A percentile compares a stretch with the other conserved stretches of the same genome.
phyloP scores from a whole-genome alignment of 2,797 vertebrate genomes.

The Masticophis lateralis region DNA sequence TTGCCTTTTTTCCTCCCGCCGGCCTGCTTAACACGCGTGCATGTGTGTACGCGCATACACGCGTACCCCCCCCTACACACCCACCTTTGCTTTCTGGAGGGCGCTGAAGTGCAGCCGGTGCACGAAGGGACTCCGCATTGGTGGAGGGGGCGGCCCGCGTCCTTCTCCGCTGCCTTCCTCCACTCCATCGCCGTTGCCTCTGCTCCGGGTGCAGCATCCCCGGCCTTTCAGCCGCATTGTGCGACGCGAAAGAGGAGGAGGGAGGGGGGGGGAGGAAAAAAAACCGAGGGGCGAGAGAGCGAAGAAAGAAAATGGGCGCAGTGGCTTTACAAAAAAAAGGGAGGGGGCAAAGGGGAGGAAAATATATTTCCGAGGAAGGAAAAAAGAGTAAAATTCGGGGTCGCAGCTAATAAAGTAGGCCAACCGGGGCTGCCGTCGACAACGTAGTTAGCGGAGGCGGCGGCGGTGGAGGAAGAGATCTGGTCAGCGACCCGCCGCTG shows the following conservation, averaged over 20 bases:
- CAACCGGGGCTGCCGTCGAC: background rate
- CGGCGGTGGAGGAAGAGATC: background rate
- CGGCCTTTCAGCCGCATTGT: constrained; percentile 82
- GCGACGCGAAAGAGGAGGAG: background rate
- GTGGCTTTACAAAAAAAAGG: background rate
- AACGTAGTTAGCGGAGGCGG: background rate
- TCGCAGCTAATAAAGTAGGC: background rate
- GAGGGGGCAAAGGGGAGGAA: background rate
- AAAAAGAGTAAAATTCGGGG: background rate
- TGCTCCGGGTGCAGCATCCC: constrained; percentile 46
- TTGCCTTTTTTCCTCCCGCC: no score
- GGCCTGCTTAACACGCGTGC: no score
- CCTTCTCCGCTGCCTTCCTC: constrained; percentile 40
- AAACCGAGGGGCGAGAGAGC: no score
- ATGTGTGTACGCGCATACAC: background rate
- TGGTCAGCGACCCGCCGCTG: no score
- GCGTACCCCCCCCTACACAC: constrained; percentile 75
- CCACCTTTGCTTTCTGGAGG: constrained; percentile 89
- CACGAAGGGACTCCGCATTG: constrained; percentile 90
- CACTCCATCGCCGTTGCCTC: background rate
- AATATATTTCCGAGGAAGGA: background rate
- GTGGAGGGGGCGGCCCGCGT: constrained; percentile 82
- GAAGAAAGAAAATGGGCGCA: background rate
- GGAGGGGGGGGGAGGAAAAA: fast-evolving
- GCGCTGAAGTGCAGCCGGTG: constrained; percentile 86